Conservation (phyloP, 1,140 invertebrate genomes). For the Tetragnatha versicolor region DNA sequence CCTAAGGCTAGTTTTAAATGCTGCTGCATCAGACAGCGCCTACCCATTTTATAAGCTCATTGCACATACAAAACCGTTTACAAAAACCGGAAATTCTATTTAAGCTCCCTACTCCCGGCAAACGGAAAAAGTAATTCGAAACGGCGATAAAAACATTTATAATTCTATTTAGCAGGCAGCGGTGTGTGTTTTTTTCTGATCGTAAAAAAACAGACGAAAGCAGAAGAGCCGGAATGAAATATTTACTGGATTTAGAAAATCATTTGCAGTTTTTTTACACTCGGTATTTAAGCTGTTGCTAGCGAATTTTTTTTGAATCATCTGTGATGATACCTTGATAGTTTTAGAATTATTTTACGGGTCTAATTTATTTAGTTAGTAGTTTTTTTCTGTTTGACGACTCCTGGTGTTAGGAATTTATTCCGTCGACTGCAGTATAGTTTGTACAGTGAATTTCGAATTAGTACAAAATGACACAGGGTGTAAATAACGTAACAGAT, state of each 20-base stretch:
- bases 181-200: not conserved
- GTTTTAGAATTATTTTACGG: constrained; percentile 15
- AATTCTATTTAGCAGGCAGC: constrained; percentile 25
- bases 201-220: constrained; percentile 13
- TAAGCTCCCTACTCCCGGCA: constrained; percentile 15
- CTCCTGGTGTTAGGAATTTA: no score
- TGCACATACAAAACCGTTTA: constrained; percentile 1
- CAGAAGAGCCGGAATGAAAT: constrained; percentile 28
- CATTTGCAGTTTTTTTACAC: not conserved
- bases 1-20: constrained; percentile 30
- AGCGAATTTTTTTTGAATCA: not conserved
- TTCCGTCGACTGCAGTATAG: no score
- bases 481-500: no score
- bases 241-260: constrained; percentile 39
- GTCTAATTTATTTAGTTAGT: not conserved
- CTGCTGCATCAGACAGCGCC: constrained; percentile 11
- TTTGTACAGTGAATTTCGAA: no score
- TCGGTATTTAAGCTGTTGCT: constrained; percentile 24
- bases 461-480: no score
- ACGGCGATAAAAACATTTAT: constrained; percentile 36
- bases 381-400: no score
- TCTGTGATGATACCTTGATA: constrained; percentile 12
- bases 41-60: constrained; percentile 8
- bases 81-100: constrained; percentile 18
- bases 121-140: constrained; percentile 35